A percentile compares a stretch with the other conserved stretches of the same genome.
Conservation (phyloP, 2,797 vertebrate genomes). For the Artibeus lituratus region DNA sequence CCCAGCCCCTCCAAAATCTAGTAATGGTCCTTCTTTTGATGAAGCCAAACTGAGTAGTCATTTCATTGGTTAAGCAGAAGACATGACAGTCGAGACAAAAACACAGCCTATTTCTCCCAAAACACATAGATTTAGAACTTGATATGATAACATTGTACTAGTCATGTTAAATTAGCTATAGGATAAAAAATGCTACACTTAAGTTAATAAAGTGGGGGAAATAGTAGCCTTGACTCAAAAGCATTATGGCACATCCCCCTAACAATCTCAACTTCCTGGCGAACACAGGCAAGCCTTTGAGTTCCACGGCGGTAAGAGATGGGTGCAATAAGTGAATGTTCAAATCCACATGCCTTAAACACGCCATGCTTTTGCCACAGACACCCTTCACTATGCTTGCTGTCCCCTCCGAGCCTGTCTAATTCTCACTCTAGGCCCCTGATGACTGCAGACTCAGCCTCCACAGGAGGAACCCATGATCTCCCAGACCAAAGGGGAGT, state of each 20-base stretch:
- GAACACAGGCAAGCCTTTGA: neutral
- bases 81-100: conserved; percentile 10
- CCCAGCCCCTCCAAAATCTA: conserved; percentile 20
- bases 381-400: neutral
- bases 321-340: neutral
- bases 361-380: neutral
- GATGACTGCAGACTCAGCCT: neutral
- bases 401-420: neutral
- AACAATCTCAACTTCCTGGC: neutral
- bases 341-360: neutral
- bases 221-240: neutral
- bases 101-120: neutral
- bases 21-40: neutral
- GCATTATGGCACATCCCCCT: too few relatives aligned
- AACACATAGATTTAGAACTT: neutral
- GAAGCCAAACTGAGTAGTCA: conserved; percentile 17
- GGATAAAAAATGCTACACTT: neutral
- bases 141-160: neutral
- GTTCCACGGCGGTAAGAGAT: neutral
- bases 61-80: neutral
- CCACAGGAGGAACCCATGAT: neutral
- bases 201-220: neutral
- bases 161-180: neutral
- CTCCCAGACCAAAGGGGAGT: neutral
- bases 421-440: neutral